A percentile compares a stretch with the other conserved stretches of the same genome.
phyloP scores from a whole-genome alignment of 2,888 invertebrate species.

The Hydraecia micacea region DNA sequence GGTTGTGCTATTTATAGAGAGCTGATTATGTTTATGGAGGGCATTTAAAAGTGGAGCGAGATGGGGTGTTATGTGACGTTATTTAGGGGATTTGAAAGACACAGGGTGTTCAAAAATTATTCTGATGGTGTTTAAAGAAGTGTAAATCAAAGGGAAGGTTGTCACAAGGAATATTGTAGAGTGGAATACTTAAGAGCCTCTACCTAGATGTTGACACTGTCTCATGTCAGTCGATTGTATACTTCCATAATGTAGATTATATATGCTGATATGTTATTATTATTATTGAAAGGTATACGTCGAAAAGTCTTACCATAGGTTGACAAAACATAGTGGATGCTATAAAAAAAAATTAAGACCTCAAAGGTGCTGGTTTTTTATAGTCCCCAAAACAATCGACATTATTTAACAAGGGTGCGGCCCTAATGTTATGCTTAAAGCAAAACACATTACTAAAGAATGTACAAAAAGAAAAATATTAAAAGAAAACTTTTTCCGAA shows the following conservation, averaged over 20 bases:
- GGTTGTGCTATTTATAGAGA: slow-evolving; percentile 50
- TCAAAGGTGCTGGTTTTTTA: neutral
- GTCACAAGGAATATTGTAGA: neutral
- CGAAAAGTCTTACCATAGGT: neutral
- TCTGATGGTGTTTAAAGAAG: neutral
- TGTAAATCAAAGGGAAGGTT: neutral
- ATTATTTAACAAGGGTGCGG: slow-evolving; percentile 5
- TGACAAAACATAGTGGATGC: neutral
- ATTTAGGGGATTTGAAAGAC: neutral
- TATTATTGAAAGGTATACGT: neutral
- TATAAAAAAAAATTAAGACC: too few species aligned
- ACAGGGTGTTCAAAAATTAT: neutral
- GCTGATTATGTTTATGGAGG: slow-evolving; percentile 25
- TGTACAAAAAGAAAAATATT: slow-evolving; percentile 18
- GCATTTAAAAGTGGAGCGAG: slow-evolving; percentile 8
- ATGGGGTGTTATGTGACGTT: slow-evolving; percentile 15
- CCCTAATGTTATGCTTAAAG: slow-evolving; percentile 21
- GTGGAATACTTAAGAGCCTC: neutral
- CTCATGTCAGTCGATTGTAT: neutral
- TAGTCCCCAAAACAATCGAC: neutral
- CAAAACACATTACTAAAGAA: slow-evolving; percentile 22
- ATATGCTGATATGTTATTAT: too few species aligned
- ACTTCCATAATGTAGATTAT: neutral
- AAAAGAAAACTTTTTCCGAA: slow-evolving; percentile 37
- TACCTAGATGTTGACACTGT: neutral